These are phyloP conservation scores for Polypedilum pembai DNA, from an alignment of 1,140 invertebrate species.

Conservation along the genomic window DNA sequence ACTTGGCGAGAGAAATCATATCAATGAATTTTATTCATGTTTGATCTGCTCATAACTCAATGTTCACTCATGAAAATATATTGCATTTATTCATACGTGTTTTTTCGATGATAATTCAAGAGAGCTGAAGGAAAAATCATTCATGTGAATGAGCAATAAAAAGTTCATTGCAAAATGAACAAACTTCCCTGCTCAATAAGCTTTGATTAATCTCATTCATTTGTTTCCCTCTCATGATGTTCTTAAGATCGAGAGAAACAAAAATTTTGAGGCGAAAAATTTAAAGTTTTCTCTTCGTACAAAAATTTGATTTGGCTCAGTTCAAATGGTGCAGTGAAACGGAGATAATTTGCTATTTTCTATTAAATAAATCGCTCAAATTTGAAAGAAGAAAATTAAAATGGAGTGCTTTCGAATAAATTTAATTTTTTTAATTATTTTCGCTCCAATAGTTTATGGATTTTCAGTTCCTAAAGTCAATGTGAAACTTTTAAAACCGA, in stretches of 20 bases:
- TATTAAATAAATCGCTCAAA: neutral
- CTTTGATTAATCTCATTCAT: neutral
- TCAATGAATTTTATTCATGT: too few relatives aligned
- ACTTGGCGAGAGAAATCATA: too few relatives aligned
- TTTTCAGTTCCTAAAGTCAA: slow-evolving; percentile 19
- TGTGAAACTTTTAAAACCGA: slow-evolving; percentile 15
- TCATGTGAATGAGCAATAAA: neutral
- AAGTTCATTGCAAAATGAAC: neutral
- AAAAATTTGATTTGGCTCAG: neutral
- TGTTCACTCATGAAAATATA: neutral
- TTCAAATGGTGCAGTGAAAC: neutral
- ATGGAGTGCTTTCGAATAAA: neutral
- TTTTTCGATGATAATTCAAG: neutral
- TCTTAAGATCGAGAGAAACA: neutral
- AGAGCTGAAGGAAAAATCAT: neutral
- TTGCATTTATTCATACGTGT: neutral
- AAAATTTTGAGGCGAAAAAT: too few relatives aligned
- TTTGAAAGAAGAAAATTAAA: neutral
- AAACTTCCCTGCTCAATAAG: neutral
- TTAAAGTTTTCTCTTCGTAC: neutral
- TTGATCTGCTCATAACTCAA: too few relatives aligned
- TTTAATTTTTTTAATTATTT: slow-evolving; percentile 26
- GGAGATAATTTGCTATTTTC: neutral
- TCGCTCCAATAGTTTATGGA: neutral
- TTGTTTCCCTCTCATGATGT: neutral